Evolutionary conservation across 2,797 vertebrate species (phyloP), one percentile per base, ranked within the genome.

Genomic region (Lutjanus argentimaculatus): DNA sequence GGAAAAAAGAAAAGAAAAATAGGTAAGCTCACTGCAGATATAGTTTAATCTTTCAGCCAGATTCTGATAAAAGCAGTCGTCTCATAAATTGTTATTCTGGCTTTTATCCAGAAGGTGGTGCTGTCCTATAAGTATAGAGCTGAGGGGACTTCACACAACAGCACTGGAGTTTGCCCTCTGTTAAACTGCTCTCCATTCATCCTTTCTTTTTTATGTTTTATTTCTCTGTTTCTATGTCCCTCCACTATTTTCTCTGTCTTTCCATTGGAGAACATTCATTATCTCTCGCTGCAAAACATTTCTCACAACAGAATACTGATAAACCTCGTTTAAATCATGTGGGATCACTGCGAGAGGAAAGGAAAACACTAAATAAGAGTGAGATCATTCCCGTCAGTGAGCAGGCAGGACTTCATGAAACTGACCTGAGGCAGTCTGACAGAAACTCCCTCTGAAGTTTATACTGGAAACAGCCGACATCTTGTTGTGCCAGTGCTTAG

Each of bases 81-180:
- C n/a, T 75, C 22, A 58, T 17, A 42, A 48, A 0, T 2, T 74
- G 89, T 48, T 77, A 30, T 91, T 80, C 67, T 59, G 45, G 14
- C n/a, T 55, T 68, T 53, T 48, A n/a, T 45, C 92, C 94, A 94
- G 85, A 75, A 91, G 93, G 83, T 91, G 94, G 92, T 67, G 89
- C 88, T 93, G 84, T 93, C 71, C 40, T 72, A 88, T 52, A 82
- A 92, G 79, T 67, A 45, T 74, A 83, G 61, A 68, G 42, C 19
- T 55, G 1, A 1, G 2, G 17, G 53, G 45, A 21, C 12, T 7
- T 45, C n/a, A 56, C 46, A 30, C 6, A 67, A 7, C 57, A 10
- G n/a, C 14, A 61, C 7, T 9, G 5, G 25, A 46, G 21, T 68
- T 62, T 3, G 4, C 46, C 52, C 55, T 67, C 22, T 66, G 30